phyloP scores from a whole-genome alignment of 2,888 invertebrate species.

The Dolichopus griseipennis region DNA sequence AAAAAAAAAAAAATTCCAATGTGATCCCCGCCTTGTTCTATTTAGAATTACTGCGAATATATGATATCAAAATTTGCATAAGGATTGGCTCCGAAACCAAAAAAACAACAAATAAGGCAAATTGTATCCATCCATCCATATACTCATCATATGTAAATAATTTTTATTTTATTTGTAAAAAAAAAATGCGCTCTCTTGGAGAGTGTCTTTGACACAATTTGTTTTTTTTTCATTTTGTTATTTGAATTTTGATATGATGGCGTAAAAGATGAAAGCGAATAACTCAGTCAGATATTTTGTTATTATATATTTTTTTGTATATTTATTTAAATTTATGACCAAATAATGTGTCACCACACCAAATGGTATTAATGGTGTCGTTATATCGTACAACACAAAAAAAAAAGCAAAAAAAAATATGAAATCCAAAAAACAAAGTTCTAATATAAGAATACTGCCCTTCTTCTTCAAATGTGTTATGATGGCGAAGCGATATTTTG shows the following conservation, averaged over 20 bases:
- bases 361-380: conserved; percentile 3
- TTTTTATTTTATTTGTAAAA: not conserved
- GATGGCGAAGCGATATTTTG: not conserved
- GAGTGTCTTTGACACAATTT: not conserved
- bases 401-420: not conserved
- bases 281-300: not conserved
- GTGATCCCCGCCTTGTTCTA: not conserved
- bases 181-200: not conserved
- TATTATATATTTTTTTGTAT: not conserved
- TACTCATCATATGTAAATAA: too few relatives aligned
- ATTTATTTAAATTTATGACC: not conserved
- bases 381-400: not conserved
- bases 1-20: not conserved
- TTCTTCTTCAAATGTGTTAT: not conserved
- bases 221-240: too few relatives aligned
- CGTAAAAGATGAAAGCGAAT: not conserved
- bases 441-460: not conserved
- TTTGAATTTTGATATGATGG: not conserved
- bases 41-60: not conserved
- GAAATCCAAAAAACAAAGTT: too few relatives aligned
- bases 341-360: conserved; percentile 6
- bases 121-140: too few relatives aligned
- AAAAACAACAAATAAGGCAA: too few relatives aligned
- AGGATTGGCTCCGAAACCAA: not conserved
- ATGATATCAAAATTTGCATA: not conserved